Evolutionary conservation across 2,888 invertebrate species (phyloP).

Genomic region (Eucera pruinosa): DNA sequence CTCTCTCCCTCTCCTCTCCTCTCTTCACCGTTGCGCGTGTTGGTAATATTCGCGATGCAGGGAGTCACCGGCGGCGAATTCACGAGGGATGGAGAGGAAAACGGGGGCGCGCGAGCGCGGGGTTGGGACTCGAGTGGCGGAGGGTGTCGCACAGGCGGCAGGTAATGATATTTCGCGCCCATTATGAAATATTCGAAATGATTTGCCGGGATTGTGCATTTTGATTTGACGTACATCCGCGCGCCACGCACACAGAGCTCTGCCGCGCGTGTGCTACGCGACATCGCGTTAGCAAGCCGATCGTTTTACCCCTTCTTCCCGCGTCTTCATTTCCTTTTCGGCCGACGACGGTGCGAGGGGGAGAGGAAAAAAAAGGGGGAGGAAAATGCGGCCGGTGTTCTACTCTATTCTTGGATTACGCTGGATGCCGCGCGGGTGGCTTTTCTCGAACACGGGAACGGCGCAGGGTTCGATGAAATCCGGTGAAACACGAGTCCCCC

Average conservation of each 20-base stretch:
- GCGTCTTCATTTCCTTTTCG: too few species aligned
- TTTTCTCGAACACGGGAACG: constrained; percentile 5
- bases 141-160: constrained; percentile 68
- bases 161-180: constrained; percentile 83
- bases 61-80: constrained; percentile 66
- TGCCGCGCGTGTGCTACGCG: constrained; percentile 6
- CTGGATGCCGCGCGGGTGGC: too few species aligned
- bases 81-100: constrained; percentile 58
- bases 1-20: constrained; percentile 4
- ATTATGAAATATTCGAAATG: constrained; percentile 84
- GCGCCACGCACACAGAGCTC: constrained; percentile 48
- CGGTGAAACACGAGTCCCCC: constrained; percentile 45
- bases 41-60: constrained; percentile 57
- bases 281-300: constrained; percentile 26
- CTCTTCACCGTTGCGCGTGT: constrained; percentile 33
- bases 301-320: neutral
- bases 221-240: constrained; percentile 80
- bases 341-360: too few species aligned
- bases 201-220: constrained; percentile 82
- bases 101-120: constrained; percentile 45
- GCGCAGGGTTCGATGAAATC: constrained; percentile 47
- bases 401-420: too few species aligned
- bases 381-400: too few species aligned
- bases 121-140: constrained; percentile 41
- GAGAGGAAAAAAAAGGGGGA: too few species aligned